A percentile compares a stretch with the other conserved stretches of the same genome.
Evolutionary conservation across 2,797 vertebrate species (phyloP).

Genomic region (Crotalus adamanteus): DNA sequence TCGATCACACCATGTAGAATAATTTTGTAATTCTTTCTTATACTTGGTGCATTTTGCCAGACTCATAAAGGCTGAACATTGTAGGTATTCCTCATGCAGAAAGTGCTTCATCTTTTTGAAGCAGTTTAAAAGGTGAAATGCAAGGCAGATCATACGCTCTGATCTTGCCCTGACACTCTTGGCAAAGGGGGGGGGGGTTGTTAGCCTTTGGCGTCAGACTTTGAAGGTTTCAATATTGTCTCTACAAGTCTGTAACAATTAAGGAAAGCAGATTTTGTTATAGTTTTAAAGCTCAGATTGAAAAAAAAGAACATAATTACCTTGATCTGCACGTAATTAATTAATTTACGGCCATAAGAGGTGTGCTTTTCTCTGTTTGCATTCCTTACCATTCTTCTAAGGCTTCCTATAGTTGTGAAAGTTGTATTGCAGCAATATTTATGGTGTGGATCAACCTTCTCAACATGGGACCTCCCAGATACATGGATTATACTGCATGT

Average conservation of each 20-base stretch:
- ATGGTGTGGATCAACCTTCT: background rate
- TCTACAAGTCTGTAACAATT: conserved; percentile 6
- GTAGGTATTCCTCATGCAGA: background rate
- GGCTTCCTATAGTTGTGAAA: background rate
- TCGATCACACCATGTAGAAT: background rate
- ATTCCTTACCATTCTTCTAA: background rate
- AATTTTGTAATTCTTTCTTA: background rate
- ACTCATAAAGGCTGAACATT: background rate
- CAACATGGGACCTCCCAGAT: background rate
- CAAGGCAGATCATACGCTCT: background rate
- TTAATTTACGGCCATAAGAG: background rate
- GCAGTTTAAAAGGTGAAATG: conserved; percentile 7
- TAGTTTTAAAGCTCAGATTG: background rate
- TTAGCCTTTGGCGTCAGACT: background rate
- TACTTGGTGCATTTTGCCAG: background rate
- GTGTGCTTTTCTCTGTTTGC: background rate
- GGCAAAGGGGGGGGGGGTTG: background rate
- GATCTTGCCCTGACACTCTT: background rate
- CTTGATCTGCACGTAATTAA: background rate
- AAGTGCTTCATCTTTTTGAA: background rate
- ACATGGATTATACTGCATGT: background rate
- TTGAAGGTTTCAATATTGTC: conserved; percentile 11
- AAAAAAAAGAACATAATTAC: background rate
- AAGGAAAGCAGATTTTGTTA: background rate
- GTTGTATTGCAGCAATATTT: background rate